Conservation (phyloP, 2,797 vertebrate species). For the Arnoldichthys spilopterus region DNA sequence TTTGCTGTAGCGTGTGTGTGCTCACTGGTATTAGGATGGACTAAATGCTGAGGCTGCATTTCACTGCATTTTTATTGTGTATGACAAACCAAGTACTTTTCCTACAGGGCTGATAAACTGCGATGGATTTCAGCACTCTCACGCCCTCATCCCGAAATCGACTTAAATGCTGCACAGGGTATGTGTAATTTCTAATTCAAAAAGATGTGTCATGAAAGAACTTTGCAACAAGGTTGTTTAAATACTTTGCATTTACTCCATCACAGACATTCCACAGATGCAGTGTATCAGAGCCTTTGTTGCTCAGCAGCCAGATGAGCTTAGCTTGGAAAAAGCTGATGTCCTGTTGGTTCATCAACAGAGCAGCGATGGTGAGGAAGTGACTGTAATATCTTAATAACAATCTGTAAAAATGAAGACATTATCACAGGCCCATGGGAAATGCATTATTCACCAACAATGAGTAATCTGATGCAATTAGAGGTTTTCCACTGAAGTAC, state of each 20-base stretch:
- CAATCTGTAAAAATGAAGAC: not conserved
- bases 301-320: constrained; percentile 90
- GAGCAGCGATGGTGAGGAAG: constrained; percentile 87
- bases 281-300: constrained; percentile 89
- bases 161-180: constrained; percentile 89
- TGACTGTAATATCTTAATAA: not conserved
- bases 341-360: constrained; percentile 88
- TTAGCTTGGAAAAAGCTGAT: constrained; percentile 94
- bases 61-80: no score
- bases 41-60: no score
- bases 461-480: not conserved
- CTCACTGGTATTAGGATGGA: no score
- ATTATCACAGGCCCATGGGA: not conserved
- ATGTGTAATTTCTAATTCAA: constrained; percentile 51
- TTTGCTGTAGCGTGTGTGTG: no score
- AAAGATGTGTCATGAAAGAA: constrained; percentile 10
- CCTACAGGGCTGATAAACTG: constrained; percentile 91
- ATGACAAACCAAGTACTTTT: no score
- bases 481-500: not conserved
- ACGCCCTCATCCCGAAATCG: constrained; percentile 80
- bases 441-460: not conserved
- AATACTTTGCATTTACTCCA: constrained; percentile 13
- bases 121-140: constrained; percentile 95
- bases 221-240: not conserved
- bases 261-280: constrained; percentile 85